These are phyloP conservation scores for Noctua janthe DNA, from an alignment of 2,888 invertebrate genomes.

Conservation along the genomic window DNA sequence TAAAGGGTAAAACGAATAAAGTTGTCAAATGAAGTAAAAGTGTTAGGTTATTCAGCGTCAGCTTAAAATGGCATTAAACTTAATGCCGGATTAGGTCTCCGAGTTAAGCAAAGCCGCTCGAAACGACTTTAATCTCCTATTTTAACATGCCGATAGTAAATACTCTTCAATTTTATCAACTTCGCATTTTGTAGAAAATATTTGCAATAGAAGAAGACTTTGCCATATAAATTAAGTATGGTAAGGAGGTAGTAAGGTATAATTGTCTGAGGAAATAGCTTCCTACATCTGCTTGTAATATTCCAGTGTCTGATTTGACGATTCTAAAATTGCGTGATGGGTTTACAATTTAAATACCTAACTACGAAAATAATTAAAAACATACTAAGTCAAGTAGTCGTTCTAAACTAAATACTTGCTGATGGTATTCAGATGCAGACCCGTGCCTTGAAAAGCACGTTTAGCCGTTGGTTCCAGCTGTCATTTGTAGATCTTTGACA, in stretches of 20 bases:
- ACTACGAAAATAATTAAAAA: neutral
- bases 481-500: neutral
- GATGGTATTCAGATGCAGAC: neutral
- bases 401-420: neutral
- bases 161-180: constrained; percentile 30
- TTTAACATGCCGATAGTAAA: constrained; percentile 54
- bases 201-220: neutral
- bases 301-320: neutral
- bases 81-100: constrained; percentile 41
- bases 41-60: constrained; percentile 38
- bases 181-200: constrained; percentile 10
- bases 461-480: neutral
- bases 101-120: constrained; percentile 43
- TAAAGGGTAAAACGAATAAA: constrained; percentile 20
- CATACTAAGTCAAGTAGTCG: neutral
- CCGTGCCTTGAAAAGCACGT: neutral
- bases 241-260: too few species aligned
- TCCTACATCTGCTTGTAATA: neutral
- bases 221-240: too few species aligned
- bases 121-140: constrained; percentile 53
- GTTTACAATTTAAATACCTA: neutral
- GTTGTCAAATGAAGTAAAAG: constrained; percentile 29
- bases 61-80: constrained; percentile 50
- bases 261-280: neutral
- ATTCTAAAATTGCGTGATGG: neutral